Evolutionary conservation across 2,888 invertebrate species (phyloP).

Genomic region (Drosophila dives): DNA sequence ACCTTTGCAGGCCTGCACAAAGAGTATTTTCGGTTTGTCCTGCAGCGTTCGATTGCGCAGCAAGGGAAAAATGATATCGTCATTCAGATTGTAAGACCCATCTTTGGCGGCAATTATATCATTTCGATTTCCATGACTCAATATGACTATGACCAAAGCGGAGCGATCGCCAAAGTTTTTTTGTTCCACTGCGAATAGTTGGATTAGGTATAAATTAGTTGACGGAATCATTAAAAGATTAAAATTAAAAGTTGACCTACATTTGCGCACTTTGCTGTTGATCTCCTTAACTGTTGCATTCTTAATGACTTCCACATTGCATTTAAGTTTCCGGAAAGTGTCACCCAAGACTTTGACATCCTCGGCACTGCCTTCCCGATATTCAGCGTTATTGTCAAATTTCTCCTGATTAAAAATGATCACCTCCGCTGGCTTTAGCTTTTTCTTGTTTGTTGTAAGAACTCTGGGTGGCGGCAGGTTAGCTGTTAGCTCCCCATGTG

Average conservation of each 20-base stretch:
- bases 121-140: slow-evolving; percentile 82
- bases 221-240: neutral
- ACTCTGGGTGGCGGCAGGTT: neutral
- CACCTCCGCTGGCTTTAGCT: slow-evolving; percentile 78
- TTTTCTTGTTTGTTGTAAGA: slow-evolving; percentile 30
- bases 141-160: slow-evolving; percentile 80
- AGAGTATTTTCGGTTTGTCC: slow-evolving; percentile 83
- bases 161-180: slow-evolving; percentile 78
- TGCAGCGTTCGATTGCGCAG: slow-evolving; percentile 77
- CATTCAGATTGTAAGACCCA: slow-evolving; percentile 80
- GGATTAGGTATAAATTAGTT: neutral
- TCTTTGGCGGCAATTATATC: slow-evolving; percentile 82
- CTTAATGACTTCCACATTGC: slow-evolving; percentile 72
- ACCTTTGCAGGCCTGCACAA: slow-evolving; percentile 84
- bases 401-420: slow-evolving; percentile 83
- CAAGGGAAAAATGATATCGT: slow-evolving; percentile 82
- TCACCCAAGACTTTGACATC: slow-evolving; percentile 77
- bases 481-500: slow-evolving; percentile 21
- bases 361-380: slow-evolving; percentile 75
- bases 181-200: slow-evolving; percentile 69
- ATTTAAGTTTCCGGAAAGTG: slow-evolving; percentile 74
- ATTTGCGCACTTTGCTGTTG: slow-evolving; percentile 67
- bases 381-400: slow-evolving; percentile 77
- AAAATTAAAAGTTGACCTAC: slow-evolving; percentile 68
- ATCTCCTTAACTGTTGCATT: slow-evolving; percentile 78